Conservation (phyloP, 2,113 vertebrate species). For the Oxygymnocypris stewartii region DNA sequence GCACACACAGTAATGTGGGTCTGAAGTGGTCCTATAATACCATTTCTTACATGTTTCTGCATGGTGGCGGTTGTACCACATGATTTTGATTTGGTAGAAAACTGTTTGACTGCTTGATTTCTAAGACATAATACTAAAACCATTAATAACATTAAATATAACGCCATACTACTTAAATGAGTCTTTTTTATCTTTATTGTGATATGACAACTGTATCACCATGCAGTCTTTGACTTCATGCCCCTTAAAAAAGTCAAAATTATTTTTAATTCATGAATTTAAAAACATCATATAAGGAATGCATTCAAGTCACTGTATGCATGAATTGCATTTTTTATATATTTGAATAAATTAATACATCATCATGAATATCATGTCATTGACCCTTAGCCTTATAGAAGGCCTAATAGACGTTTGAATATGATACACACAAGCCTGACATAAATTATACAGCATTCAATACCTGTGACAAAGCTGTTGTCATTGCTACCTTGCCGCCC, state of each 20-base stretch:
- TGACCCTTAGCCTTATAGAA: not conserved
- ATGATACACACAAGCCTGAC: not conserved
- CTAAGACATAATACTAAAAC: not conserved
- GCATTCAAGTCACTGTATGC: not conserved
- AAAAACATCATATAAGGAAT: not conserved
- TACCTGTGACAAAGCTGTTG: slow-evolving; percentile 83
- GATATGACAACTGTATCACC: not conserved
- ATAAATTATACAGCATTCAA: not conserved
- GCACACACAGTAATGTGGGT: no score
- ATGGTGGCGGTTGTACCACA: not conserved
- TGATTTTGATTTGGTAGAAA: not conserved
- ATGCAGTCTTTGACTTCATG: not conserved
- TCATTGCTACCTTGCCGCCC: slow-evolving; percentile 97
- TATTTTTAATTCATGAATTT: not conserved
- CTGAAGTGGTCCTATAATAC: no score
- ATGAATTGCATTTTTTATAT: not conserved
- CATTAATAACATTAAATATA: no score
- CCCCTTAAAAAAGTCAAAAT: not conserved
- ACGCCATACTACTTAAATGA: not conserved
- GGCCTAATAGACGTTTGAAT: no score
- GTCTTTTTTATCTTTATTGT: not conserved
- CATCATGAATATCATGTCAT: not conserved
- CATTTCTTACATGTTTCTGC: not conserved
- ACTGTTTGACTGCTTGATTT: not conserved
- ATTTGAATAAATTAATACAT: not conserved